Base-by-base conservation (phyloP, 2,888 invertebrate genomes). In the Bombyx huttoni region DNA sequence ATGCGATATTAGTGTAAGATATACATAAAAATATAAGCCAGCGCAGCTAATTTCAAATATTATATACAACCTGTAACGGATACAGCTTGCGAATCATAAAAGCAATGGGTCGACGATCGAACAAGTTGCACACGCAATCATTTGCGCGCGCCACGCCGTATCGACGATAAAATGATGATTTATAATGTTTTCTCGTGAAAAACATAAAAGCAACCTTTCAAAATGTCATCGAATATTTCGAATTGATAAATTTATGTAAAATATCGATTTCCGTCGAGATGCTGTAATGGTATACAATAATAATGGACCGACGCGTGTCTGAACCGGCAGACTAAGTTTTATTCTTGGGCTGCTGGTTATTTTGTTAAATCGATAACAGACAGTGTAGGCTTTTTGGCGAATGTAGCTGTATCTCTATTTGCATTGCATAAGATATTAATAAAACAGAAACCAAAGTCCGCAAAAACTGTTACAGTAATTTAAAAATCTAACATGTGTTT, bases 101-200 rank as follows among this genome's bases (percentile, higher is more conserved):
- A 59, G 51, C 56, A 59, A 62, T 57, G 56, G 57, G 52, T 54
- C 56, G 58, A 54, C 54, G 56, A 59, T 56, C 53, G 60, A 58
- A 49, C 48, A 45, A 48, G 52, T 33, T 52, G 48, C 49, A 51
- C 57, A 51, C 52, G 50, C 46, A 56, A 52, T 53, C 53, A 49
- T 53, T 50, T 53, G 55, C 47, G 46, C 56, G 53, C 57, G 54
- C 53, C 59, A 53, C 56, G 51, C 52, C 48, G 55, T 40, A 12
- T 59, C 62, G 60, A 54, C 60, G 64, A 67, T 75, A 68, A 70
- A 68, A 63, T 57, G 56, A 51, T 64, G 60, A 68, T 69, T 73
- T 72, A 73, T 65, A 62, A 57, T 59, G 52, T 63, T 62, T 67
- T 71, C 68, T 61, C 49, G 57, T 56, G 62, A 73, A 68, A 61